Conservation (phyloP, 2,888 invertebrate species). For the Dioctria rufipes region DNA sequence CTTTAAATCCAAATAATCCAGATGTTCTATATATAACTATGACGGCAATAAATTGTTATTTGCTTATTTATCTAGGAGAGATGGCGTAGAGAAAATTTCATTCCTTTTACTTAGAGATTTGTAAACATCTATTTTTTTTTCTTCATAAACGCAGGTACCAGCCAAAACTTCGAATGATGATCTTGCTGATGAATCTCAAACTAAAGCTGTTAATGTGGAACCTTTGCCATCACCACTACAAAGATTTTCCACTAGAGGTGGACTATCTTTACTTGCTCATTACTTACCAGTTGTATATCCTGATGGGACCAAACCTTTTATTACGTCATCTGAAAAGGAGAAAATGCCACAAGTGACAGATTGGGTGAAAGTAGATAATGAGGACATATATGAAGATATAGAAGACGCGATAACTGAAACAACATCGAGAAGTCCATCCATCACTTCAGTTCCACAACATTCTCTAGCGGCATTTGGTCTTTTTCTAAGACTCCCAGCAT, state of each 20-base stretch:
- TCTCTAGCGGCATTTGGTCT: constrained; percentile 92
- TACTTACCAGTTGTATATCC: constrained; percentile 92
- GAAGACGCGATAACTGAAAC: constrained; percentile 74
- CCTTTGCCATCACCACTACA: constrained; percentile 77
- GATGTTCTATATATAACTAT: too few relatives aligned
- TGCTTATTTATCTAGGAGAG: too few relatives aligned
- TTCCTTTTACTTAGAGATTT: too few relatives aligned
- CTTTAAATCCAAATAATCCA: too few relatives aligned
- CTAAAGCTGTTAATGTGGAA: constrained; percentile 68
- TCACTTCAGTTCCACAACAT: constrained; percentile 87
- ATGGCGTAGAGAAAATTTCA: too few relatives aligned
- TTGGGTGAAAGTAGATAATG: constrained; percentile 74
- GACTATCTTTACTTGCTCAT: constrained; percentile 89
- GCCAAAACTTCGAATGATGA: constrained; percentile 61
- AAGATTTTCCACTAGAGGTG: constrained; percentile 90
- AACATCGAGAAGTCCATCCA: constrained; percentile 72
- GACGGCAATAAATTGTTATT: too few relatives aligned
- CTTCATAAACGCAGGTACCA: constrained; percentile 58
- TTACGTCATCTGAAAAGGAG: constrained; percentile 70
- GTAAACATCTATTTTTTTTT: not conserved
- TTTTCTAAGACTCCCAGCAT: constrained; percentile 90
- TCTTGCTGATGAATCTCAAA: constrained; percentile 61
- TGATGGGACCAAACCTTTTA: constrained; percentile 78
- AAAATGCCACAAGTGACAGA: constrained; percentile 69
- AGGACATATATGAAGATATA: constrained; percentile 77